Base-by-base conservation (phyloP, 2,797 vertebrate genomes). In the Odontamblyopus lacepedii region DNA sequence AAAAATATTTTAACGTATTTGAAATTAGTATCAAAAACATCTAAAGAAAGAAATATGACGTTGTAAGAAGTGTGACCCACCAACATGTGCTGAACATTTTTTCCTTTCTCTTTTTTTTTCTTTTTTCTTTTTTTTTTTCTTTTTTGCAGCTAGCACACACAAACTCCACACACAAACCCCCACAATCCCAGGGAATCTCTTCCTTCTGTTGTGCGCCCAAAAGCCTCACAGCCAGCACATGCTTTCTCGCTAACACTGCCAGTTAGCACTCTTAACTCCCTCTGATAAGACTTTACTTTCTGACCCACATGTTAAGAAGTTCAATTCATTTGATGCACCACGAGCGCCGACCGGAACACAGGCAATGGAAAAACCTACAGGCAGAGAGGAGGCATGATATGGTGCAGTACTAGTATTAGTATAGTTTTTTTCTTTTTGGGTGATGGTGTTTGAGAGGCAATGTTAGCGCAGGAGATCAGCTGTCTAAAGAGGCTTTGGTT, bases 401-500 rank as follows among this genome's bases (percentile, higher is more conserved):
- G 78, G 72, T 67, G 64, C 12, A 48, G 35, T 48, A 16, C 13
- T 4, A 48, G 35, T 38, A 38, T 1, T 38, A 38, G 63, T 26
- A 50, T 78, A 70, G 13, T 51, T 65, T 48, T 50, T 68, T 56
- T 56, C 13, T 50, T 66, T 66, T 67, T 67, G 48, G 48, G 57
- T 75, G 50, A 80, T 91, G 86, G 84, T 89, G 85, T 90, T 90
- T 85, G 85, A 89, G 87, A 95, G 94, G 94, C 95, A 94, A 93
- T 91, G 94, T 96, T 95, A 95, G 84, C 64, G 82, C 87, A 83
- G 96, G 95, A 96, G 95, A 93, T 95, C 93, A 95, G 95, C 93
- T 44, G 87, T 95, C 94, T 93, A 97, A 96, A 97, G 95, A 97
- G 96, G 95, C 95, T 98, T 94, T 98, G 96, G 93, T 94, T 77